Evolutionary conservation across 1,140 invertebrate species (phyloP).

Genomic region (Macrostomum lignano): DNA sequence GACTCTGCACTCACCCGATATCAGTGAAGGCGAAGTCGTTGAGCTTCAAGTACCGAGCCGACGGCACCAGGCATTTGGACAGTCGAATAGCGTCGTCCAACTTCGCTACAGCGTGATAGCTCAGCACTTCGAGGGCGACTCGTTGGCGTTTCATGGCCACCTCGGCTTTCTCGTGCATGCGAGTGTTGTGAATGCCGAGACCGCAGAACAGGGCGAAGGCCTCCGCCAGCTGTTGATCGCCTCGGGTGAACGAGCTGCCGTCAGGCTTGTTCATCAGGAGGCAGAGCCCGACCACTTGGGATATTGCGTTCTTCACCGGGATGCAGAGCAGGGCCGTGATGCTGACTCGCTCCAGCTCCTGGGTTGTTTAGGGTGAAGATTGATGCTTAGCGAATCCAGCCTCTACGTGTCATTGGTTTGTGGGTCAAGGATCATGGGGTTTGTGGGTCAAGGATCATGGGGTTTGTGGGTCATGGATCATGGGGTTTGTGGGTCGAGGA

Average conservation of each 20-base stretch:
- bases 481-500: too few species aligned
- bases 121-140: slow-evolving; percentile 68
- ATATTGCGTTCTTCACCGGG: slow-evolving; percentile 65
- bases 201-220: slow-evolving; percentile 88
- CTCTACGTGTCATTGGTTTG: too few species aligned
- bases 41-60: slow-evolving; percentile 5
- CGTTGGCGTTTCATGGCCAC: slow-evolving; percentile 82
- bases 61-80: slow-evolving; percentile 3
- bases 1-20: slow-evolving; percentile 4
- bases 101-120: slow-evolving; percentile 75
- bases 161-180: slow-evolving; percentile 50
- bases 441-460: too few species aligned
- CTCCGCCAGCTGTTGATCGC: slow-evolving; percentile 76
- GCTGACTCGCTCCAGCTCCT: too few species aligned
- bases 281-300: slow-evolving; percentile 74
- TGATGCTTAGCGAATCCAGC: too few species aligned
- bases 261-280: slow-evolving; percentile 80
- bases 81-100: slow-evolving; percentile 52
- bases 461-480: too few species aligned
- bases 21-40: slow-evolving; percentile 7
- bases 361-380: too few species aligned
- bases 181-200: slow-evolving; percentile 76
- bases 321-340: slow-evolving; percentile 60
- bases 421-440: too few species aligned
- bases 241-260: slow-evolving; percentile 51